Evolutionary conservation across 2,113 vertebrate species (phyloP).

Genomic region (Beaufortia kweichowensis): DNA sequence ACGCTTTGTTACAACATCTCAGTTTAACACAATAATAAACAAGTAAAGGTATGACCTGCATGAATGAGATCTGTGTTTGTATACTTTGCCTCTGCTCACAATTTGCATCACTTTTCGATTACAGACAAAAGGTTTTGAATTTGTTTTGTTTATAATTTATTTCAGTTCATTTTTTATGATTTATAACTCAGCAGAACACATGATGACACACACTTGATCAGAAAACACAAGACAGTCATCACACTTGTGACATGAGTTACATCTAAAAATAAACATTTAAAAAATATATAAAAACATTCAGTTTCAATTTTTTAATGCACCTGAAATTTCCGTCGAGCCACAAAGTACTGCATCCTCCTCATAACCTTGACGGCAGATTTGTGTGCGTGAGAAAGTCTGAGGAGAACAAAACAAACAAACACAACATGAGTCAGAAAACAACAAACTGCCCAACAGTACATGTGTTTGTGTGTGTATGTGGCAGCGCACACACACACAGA

Average conservation of each 20-base stretch:
- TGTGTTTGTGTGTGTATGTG: constrained; percentile 4
- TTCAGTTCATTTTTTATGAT: too few species aligned
- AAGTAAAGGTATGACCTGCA: not conserved
- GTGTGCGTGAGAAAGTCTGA: constrained; percentile 84
- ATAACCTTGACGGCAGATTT: constrained; percentile 84
- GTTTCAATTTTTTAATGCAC: constrained; percentile 62
- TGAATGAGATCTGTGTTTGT: too few species aligned
- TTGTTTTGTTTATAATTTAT: too few species aligned
- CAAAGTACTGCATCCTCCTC: constrained; percentile 88
- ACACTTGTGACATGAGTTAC: too few species aligned
- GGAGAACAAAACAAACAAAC: constrained; percentile 43
- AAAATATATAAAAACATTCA: too few species aligned
- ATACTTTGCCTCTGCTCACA: too few species aligned
- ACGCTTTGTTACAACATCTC: constrained; percentile 45
- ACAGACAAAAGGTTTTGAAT: too few species aligned
- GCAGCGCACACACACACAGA: constrained; percentile 15
- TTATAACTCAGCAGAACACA: too few species aligned
- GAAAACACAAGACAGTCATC: too few species aligned
- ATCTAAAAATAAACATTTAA: too few species aligned
- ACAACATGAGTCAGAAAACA: constrained; percentile 36
- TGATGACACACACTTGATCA: too few species aligned
- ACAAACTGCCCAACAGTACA: not conserved
- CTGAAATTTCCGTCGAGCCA: constrained; percentile 88
- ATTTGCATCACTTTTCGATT: too few species aligned
- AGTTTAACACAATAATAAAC: constrained; percentile 33